Evolutionary conservation across 1,140 invertebrate species (phyloP), one percentile per base, ranked within the genome.

Genomic region (Papilio glaucus): DNA sequence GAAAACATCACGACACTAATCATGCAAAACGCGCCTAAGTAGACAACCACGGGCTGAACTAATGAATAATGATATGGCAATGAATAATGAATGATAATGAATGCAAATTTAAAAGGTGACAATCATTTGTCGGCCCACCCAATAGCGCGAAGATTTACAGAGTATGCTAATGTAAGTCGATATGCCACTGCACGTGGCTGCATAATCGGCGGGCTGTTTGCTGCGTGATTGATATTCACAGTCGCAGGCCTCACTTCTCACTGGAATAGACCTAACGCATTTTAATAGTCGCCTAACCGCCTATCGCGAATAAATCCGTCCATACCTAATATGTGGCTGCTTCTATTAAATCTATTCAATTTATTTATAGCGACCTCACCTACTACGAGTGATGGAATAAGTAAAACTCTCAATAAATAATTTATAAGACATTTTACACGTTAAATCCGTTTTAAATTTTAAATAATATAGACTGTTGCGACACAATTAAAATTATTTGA

Each of bases 71-170:
- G 76, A 75, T 68, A 73, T 73, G 63, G 71, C 80, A 80, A 77
- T 83, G 78, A 69, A 74, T 81, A 85, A 84, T 81, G 75, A 73
- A 88, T 86, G 82, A 73, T 87, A 91, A 91, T 89, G 77, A 74
- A 92, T 92, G 90, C 85, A 89, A 92, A 92, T 91, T 85, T 89
- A 92, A 86, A 88, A 90, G 85, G 90, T 90, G 90, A 89, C 88
- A 90, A 90, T 87, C 80, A 84, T 85, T 85, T 83, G 84, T 84
- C 74, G 78, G 86, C 74, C 89, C 87, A 88, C 88, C 90, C 88
- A 88, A 87, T 85, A 74, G 76, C 74, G 72, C 24, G 53, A 74
- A 80, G 81, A 86, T 87, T 85, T 82, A 84, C 80, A 71, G 77
- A 77, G 83, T 83, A 89, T 88, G 87, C 77, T 81, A 91, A 91